Conservation (phyloP, 2,113 vertebrate species). For the Pseudopipra pipra region DNA sequence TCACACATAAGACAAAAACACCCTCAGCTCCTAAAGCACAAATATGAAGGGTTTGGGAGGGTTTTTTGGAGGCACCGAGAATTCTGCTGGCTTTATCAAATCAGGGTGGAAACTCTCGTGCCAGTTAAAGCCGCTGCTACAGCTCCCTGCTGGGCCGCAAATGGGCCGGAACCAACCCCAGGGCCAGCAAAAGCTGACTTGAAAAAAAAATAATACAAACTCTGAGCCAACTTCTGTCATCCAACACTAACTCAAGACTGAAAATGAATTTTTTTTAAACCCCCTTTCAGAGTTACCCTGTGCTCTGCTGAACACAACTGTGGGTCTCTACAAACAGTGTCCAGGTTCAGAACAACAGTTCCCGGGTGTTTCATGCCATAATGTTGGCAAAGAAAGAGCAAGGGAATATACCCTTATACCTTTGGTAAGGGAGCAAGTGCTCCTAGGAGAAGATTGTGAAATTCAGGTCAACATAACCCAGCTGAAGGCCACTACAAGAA, state of each 20-base stretch:
- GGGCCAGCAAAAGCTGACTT: neutral
- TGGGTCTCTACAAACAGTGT: neutral
- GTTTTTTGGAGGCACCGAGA: neutral
- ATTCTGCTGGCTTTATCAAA: neutral
- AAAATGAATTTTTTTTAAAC: neutral
- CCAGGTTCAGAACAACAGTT: neutral
- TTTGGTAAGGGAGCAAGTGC: neutral
- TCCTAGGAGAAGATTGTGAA: neutral
- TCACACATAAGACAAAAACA: neutral
- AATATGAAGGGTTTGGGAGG: neutral
- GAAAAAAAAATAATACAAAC: neutral
- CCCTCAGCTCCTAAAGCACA: neutral
- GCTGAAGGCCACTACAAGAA: neutral
- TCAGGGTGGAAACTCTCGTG: neutral
- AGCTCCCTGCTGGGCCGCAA: neutral
- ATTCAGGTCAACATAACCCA: neutral
- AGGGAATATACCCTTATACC: neutral
- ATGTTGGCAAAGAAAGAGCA: accelerated
- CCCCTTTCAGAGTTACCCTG: neutral
- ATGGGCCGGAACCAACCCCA: neutral
- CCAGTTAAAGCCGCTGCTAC: neutral
- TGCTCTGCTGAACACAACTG: neutral
- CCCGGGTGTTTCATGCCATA: accelerated
- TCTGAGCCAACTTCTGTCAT: neutral
- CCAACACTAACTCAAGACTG: neutral